Base-by-base conservation (phyloP, 2,113 vertebrate genomes). In the Neolamprologus hecqui region DNA sequence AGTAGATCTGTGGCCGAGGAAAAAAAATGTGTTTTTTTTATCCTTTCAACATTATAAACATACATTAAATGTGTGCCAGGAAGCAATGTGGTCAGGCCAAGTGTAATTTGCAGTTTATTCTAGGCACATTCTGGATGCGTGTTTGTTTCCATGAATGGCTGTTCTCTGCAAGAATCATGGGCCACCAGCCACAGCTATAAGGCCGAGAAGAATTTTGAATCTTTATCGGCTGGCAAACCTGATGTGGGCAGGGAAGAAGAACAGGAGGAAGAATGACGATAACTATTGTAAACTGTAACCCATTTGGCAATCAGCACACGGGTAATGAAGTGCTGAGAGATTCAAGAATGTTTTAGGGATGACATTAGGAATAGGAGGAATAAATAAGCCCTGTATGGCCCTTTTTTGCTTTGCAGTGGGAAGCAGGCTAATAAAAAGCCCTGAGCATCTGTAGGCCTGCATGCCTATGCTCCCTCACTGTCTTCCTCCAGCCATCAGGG, bases 361-460 rank as follows among this genome's bases (percentile, higher is more conserved):
- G 31, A 81, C 60, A 85, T 84, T 58, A 45, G 75, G 82, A 79
- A 68, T 70, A 28, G 53, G 84, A 84, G 58, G 65, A 83, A 90
- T 84, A 81, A 82, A 53, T 80, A 51, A 83, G 35, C 68, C 19
- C 7, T 70, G 79, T 2, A 9, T 81, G 26, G 45, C 49, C 33
- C 21, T 84, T 87, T 90, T 86, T 92, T 80, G 84, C 60, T 73
- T 81, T 86, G 87, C 81, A 60, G 77, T 70, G 28, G 21, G 86
- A 88, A 90, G 84, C 60, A 84, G 84, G 82, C 88, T 87, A 90
- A 86, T 82, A 45, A 89, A 89, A 86, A 87, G 75, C 90, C 79
- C 31, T 33, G 70, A 89, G 90, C 90, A 84, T 85, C 70, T 86
- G 79, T 84, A 88, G 82, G 84, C 79, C 86, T 88, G 86, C 23